Evolutionary conservation across 1,140 invertebrate genomes (phyloP).

Genomic region (Heliothis virescens): DNA sequence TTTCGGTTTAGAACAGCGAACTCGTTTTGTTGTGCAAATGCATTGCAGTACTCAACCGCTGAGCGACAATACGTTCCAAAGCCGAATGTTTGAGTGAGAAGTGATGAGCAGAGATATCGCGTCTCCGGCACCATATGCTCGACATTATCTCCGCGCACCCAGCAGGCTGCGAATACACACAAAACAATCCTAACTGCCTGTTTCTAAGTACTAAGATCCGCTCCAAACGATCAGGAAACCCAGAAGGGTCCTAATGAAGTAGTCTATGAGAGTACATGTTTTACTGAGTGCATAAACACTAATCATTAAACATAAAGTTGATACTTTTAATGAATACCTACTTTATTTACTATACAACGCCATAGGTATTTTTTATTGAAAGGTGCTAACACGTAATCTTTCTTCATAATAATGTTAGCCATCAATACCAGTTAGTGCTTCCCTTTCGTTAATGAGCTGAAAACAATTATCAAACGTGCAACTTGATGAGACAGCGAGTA

Average conservation of each 20-base stretch:
- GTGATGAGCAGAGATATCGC: not conserved
- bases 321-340: too few relatives aligned
- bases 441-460: too few relatives aligned
- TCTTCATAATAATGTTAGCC: too few relatives aligned
- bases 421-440: too few relatives aligned
- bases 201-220: not conserved
- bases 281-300: too few relatives aligned
- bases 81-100: not conserved
- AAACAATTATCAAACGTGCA: too few relatives aligned
- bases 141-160: not conserved
- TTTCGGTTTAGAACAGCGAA: too few relatives aligned
- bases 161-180: not conserved
- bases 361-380: too few relatives aligned
- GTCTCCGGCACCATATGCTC: not conserved
- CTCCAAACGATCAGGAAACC: not conserved
- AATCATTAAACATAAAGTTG: too few relatives aligned
- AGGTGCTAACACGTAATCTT: too few relatives aligned
- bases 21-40: constrained; percentile 13
- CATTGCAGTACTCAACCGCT: not conserved
- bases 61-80: not conserved
- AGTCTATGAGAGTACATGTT: not conserved
- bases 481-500: too few relatives aligned
- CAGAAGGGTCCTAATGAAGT: not conserved
- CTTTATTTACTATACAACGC: too few relatives aligned
- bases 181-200: not conserved